Evolutionary conservation across 2,888 invertebrate genomes (phyloP).

Genomic region (Brachycybe producta): DNA sequence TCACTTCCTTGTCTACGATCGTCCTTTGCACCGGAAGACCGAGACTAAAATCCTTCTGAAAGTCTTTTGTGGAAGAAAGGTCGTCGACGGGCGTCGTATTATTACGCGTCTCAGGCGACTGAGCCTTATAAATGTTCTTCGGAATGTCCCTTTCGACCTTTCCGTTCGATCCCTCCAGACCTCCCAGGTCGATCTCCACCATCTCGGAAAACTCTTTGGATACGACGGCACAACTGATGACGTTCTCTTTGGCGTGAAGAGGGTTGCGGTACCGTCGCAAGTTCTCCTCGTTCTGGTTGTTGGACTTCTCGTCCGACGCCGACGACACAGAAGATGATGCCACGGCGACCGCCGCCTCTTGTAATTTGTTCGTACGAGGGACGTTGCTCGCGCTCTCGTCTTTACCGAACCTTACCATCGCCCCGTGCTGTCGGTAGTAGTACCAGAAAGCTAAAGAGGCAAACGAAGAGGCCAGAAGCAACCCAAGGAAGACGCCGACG

Average conservation of each 20-base stretch:
- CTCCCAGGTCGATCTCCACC: constrained; percentile 37
- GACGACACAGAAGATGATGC: too few relatives aligned
- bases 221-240: constrained; percentile 21
- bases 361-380: constrained; percentile 3
- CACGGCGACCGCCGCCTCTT: too few relatives aligned
- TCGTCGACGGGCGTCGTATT: constrained; percentile 47
- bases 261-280: constrained; percentile 64
- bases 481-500: too few relatives aligned
- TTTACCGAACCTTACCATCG: constrained; percentile 28
- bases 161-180: constrained; percentile 20
- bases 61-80: constrained; percentile 1
- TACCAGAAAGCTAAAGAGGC: too few relatives aligned
- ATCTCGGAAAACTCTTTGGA: constrained; percentile 41
- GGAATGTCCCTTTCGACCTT: constrained; percentile 26
- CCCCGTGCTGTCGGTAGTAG: constrained; percentile 43
- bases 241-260: constrained; percentile 39
- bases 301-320: constrained; percentile 64
- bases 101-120: constrained; percentile 69
- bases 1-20: constrained; percentile 21
- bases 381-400: constrained; percentile 16
- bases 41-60: constrained; percentile 11
- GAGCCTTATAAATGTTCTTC: constrained; percentile 59
- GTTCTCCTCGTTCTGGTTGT: constrained; percentile 86
- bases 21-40: constrained; percentile 19
- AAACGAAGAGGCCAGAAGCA: too few relatives aligned